Conservation (phyloP, 2,113 vertebrate species). For the Gavia stellata region DNA sequence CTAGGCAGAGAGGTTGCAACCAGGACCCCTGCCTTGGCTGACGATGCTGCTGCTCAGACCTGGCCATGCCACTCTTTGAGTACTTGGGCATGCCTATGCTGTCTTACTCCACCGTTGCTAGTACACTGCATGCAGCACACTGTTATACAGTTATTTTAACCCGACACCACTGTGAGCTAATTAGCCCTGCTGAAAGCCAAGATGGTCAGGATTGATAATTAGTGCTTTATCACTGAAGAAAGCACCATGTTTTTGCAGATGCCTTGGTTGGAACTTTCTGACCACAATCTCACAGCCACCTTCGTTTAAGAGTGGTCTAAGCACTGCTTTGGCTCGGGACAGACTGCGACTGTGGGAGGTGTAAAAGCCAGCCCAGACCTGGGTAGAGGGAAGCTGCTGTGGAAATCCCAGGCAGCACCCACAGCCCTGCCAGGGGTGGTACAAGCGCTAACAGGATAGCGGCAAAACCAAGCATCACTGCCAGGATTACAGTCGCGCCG, state of each 20-base stretch:
- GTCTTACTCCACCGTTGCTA: not conserved
- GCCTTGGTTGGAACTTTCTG: not conserved
- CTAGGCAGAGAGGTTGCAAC: not conserved
- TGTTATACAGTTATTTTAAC: not conserved
- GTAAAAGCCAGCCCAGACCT: not conserved
- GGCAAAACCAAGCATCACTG: rapidly evolving
- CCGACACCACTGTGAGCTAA: not conserved
- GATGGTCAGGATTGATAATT: not conserved
- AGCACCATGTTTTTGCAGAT: not conserved
- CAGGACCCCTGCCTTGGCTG: not conserved
- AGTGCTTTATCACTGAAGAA: not conserved
- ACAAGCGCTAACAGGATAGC: not conserved
- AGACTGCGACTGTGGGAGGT: not conserved
- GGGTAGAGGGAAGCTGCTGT: not conserved
- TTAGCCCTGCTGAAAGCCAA: not conserved
- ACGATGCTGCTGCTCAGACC: rapidly evolving
- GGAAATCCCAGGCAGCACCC: not conserved
- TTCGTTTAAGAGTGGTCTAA: rapidly evolving
- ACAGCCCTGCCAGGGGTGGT: not conserved
- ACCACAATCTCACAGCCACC: not conserved
- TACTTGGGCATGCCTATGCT: rapidly evolving
- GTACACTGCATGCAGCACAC: not conserved
- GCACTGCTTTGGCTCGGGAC: not conserved
- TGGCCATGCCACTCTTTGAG: no score
- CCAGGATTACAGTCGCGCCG: not conserved